Base-by-base conservation (phyloP, 2,888 invertebrate genomes). In the Amiota mariae region DNA sequence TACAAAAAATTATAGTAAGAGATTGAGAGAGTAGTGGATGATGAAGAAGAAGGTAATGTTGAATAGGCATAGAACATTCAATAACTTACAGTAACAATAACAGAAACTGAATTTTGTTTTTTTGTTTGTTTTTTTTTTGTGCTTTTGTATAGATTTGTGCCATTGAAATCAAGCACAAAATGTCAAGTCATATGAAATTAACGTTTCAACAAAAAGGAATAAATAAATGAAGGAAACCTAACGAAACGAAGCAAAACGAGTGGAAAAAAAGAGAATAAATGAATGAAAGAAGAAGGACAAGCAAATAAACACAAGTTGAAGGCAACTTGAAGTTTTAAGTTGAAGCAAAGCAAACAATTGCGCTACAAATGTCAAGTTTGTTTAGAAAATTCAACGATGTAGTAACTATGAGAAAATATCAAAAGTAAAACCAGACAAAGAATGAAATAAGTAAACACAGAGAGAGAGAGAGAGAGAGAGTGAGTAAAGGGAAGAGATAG, bases 291-390 rank as follows among this genome's bases (percentile, higher is more conserved):
- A 24, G 3, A 24, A 18, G 49, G 15, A 20, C 48, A 46, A 8
- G 20, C 64, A 64, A 13, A 64, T 13, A 64, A 9, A 46, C 46
- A 46, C 46, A 46, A 36, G 46, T 12, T 20, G 46, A 63, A 46
- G 54, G 6, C 54, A 54, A 54, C 15, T 12, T 12, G 54, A 56
- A 18, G 56, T 56, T 56, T 8, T 56, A 56, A n/a, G 11, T 61
- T 67, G 66, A 67, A 49, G 8, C 18, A 20, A 15, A 59, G 20
- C 59, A 59, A 59, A 59, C 48, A 67, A 67, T 49, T 67, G 66
- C 18, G 49, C 66, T 67, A 67, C 66, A 67, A 67, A 67, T 67
- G 66, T 49, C 66, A 67, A 67, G 66, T 66, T 66, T 66, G 66
- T 48, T 66, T 66, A 66, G 66, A 67, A 67, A 61, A 18, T 49